Percentiles rank a stretch among this genome's conserved stretches.
Evolutionary conservation across 2,797 vertebrate genomes (phyloP).

Genomic region (Chloroceryle amazona): DNA sequence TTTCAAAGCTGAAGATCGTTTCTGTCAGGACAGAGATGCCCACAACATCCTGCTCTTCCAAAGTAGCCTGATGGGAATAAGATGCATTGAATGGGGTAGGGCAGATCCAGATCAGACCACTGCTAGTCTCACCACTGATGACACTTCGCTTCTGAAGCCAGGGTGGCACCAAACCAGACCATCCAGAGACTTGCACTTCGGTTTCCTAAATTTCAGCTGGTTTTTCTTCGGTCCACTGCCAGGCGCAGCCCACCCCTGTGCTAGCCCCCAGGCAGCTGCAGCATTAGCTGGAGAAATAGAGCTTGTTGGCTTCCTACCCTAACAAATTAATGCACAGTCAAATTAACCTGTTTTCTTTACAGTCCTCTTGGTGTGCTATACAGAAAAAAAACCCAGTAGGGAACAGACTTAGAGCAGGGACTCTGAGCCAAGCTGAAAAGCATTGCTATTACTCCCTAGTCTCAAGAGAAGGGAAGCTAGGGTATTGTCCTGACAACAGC

Average conservation of each 20-base stretch:
- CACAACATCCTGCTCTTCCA: not conserved
- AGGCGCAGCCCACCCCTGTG: not conserved
- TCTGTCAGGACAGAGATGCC: not conserved
- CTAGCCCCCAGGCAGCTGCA: not conserved
- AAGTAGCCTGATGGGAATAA: not conserved
- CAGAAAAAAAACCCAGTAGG: not conserved
- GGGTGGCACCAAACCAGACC: not conserved
- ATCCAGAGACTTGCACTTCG: not conserved
- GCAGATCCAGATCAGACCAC: not conserved
- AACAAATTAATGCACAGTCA: not conserved
- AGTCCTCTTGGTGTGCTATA: not conserved
- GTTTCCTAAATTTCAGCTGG: not conserved
- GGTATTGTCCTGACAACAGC: not conserved
- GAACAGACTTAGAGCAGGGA: not conserved
- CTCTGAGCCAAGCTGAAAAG: not conserved
- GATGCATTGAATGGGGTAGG: not conserved
- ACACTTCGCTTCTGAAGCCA: not conserved
- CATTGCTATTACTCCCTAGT: not conserved
- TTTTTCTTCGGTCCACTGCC: not conserved
- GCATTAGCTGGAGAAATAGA: not conserved
- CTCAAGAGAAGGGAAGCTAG: not conserved
- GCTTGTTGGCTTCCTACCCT: not conserved
- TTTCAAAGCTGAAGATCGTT: not conserved
- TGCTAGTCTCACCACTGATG: rapidly evolving
- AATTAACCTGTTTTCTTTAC: not conserved